Evolutionary conservation across 1,140 invertebrate species (phyloP).

Genomic region (Aphaenogaster ashmeadi): DNA sequence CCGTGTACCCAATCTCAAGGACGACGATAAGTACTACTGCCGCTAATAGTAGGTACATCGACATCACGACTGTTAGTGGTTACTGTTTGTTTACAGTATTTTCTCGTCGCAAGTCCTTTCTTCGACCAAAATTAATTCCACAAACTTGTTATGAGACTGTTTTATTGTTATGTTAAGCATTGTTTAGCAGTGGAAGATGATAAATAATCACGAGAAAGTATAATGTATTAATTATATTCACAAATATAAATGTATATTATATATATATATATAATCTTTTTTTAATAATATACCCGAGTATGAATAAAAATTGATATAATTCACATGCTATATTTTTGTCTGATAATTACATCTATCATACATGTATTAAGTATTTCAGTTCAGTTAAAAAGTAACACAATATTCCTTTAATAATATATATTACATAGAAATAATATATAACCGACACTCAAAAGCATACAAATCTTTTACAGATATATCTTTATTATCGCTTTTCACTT

Average conservation of each 20-base stretch:
- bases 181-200: not conserved
- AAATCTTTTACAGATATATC: conserved; percentile 7
- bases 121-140: conserved; percentile 56
- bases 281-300: not conserved
- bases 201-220: conserved; percentile 27
- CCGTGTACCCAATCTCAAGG: conserved; percentile 84
- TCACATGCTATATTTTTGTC: conserved; percentile 1
- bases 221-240: not conserved
- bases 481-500: not conserved
- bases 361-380: not conserved
- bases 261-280: conserved; percentile 9
- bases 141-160: conserved; percentile 46
- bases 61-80: conserved; percentile 83
- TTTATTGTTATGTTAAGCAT: conserved; percentile 25
- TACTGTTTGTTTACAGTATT: conserved; percentile 60
- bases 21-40: conserved; percentile 80
- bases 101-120: conserved; percentile 52
- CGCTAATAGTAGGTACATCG: conserved; percentile 81
- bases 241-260: not conserved
- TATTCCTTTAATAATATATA: conserved; percentile 11
- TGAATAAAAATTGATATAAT: not conserved
- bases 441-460: not conserved
- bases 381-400: not conserved
- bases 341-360: not conserved
- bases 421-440: conserved; percentile 30